Evolutionary conservation across 1,140 invertebrate species (phyloP).

Genomic region (Monomorium pharaonis): DNA sequence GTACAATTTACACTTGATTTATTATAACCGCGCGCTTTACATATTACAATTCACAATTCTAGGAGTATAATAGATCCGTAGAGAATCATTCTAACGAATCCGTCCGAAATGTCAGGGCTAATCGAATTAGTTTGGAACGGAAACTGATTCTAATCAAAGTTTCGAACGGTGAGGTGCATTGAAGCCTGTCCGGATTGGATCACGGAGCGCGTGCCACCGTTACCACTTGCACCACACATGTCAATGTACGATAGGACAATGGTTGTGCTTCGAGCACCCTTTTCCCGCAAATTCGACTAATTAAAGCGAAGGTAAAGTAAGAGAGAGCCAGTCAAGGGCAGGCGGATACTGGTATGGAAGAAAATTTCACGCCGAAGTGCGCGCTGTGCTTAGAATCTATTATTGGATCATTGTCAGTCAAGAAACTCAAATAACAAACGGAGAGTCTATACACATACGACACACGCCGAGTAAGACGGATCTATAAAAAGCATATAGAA

Average conservation of each 20-base stretch:
- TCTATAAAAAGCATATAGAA: constrained; percentile 5
- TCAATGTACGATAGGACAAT: constrained; percentile 5
- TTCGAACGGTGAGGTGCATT: background rate
- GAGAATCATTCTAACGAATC: constrained; percentile 23
- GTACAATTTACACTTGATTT: background rate
- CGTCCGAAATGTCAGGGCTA: constrained; percentile 22
- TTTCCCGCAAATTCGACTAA: constrained; percentile 26
- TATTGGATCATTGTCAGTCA: constrained; percentile 48
- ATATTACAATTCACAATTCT: background rate
- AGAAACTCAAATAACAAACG: constrained; percentile 29
- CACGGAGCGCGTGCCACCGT: constrained; percentile 8
- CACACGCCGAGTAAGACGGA: background rate
- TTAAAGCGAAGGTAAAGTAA: background rate
- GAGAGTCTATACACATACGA: constrained; percentile 1
- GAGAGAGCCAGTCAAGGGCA: constrained; percentile 22
- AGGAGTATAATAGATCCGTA: background rate
- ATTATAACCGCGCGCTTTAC: background rate
- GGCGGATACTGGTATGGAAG: constrained; percentile 12
- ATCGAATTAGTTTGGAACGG: constrained; percentile 34
- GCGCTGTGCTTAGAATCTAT: constrained; percentile 27
- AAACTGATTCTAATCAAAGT: constrained; percentile 14
- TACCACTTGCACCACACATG: constrained; percentile 23
- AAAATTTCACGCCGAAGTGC: constrained; percentile 36
- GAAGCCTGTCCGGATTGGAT: constrained; percentile 10
- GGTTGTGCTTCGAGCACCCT: background rate